These are phyloP conservation scores for Mongoloraphidia duomilia DNA, from an alignment of 2,888 invertebrate species.

Conservation along the genomic window DNA sequence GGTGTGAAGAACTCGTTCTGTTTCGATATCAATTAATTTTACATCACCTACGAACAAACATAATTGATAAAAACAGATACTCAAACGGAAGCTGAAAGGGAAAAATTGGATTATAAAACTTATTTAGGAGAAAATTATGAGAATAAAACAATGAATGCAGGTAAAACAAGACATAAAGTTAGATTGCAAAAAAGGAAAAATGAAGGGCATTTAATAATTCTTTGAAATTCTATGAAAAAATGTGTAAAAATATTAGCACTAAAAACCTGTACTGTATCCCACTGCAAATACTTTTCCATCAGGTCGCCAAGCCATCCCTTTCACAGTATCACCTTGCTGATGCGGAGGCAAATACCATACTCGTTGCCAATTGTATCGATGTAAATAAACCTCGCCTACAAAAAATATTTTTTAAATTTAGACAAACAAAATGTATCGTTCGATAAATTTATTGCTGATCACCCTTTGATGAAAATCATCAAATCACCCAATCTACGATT, in stretches of 20 bases:
- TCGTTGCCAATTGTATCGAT: slow-evolving; percentile 85
- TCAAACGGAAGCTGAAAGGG: too few relatives aligned
- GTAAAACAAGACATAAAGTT: too few relatives aligned
- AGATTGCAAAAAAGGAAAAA: background rate
- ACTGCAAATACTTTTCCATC: slow-evolving; percentile 79
- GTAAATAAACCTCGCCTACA: slow-evolving; percentile 73
- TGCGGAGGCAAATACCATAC: slow-evolving; percentile 74
- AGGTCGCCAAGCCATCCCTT: slow-evolving; percentile 80
- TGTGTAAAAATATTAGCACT: background rate
- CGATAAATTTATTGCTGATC: too few relatives aligned
- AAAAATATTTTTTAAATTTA: slow-evolving; percentile 11
- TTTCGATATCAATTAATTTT: slow-evolving; percentile 40
- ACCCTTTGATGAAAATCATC: too few relatives aligned
- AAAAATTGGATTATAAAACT: too few relatives aligned
- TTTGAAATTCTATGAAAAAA: background rate
- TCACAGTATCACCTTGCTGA: slow-evolving; percentile 58
- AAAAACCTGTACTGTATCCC: slow-evolving; percentile 51
- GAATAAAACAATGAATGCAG: too few relatives aligned
- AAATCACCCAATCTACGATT: too few relatives aligned
- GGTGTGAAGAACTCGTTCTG: slow-evolving; percentile 61
- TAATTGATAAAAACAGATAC: too few relatives aligned
- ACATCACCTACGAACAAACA: background rate
- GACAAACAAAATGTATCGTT: too few relatives aligned
- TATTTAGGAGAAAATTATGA: too few relatives aligned
- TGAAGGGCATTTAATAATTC: background rate